A percentile compares a stretch with the other conserved stretches of the same genome.
These are phyloP conservation scores for Equus przewalskii DNA, from an alignment of 2,113 vertebrate species.

Conservation along the genomic window DNA sequence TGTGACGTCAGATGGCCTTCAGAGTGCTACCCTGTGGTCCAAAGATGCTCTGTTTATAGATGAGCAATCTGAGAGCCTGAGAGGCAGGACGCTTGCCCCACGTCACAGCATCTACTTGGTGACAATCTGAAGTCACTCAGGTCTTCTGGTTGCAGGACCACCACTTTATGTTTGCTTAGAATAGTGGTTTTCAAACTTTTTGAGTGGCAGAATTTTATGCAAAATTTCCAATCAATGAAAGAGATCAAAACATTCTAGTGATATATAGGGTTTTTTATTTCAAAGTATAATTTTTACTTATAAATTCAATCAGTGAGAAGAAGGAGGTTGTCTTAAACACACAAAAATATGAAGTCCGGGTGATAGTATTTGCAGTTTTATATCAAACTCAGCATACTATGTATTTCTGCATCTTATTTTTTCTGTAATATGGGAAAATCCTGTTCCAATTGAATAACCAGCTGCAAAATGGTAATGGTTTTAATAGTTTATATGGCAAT, in stretches of 20 bases:
- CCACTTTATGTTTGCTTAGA: not conserved
- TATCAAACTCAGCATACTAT: not conserved
- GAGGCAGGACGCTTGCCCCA: not conserved
- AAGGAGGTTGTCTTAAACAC: not conserved
- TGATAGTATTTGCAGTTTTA: not conserved
- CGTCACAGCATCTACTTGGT: not conserved
- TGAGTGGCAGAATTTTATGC: not conserved
- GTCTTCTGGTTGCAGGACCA: not conserved
- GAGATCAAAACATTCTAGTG: not conserved
- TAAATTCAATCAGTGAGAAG: not conserved
- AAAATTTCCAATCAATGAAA: slow-evolving; percentile 6
- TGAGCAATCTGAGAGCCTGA: not conserved
- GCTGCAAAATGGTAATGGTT: not conserved
- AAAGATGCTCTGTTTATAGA: not conserved
- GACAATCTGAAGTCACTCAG: not conserved
- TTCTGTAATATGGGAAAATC: not conserved
- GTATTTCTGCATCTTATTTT: not conserved
- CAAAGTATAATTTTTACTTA: not conserved
- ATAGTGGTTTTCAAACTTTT: slow-evolving; percentile 5
- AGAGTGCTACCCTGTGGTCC: not conserved
- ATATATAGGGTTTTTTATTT: not conserved
- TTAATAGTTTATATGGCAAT: not conserved
- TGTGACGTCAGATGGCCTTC: not conserved
- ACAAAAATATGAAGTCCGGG: slow-evolving; percentile 7
- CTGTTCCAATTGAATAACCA: not conserved